Percentiles rank a stretch among this genome's conserved stretches.
Evolutionary conservation across 1,140 invertebrate genomes (phyloP).

Genomic region (Drosophila kurseongensis): DNA sequence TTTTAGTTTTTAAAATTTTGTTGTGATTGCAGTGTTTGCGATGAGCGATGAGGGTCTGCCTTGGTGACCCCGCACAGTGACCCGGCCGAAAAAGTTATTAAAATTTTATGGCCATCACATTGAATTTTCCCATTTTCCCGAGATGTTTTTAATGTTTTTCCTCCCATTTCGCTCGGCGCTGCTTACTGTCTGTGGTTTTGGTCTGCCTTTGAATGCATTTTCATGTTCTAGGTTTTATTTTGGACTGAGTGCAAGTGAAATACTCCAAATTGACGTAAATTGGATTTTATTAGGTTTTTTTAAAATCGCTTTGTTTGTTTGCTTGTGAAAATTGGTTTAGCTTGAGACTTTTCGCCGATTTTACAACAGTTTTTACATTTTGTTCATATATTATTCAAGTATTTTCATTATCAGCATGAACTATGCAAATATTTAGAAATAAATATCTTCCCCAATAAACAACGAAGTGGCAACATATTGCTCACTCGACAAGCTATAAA

Average conservation of each 20-base stretch:
- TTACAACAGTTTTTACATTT: constrained; percentile 5
- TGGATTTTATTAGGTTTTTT: constrained; percentile 25
- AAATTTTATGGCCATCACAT: constrained; percentile 64
- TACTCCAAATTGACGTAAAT: constrained; percentile 15
- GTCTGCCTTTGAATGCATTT: constrained; percentile 53
- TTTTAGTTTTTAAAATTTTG: constrained; percentile 60
- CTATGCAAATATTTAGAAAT: constrained; percentile 49
- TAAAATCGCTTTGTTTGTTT: background rate
- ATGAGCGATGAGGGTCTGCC: constrained; percentile 45
- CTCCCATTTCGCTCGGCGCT: background rate
- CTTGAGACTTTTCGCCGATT: background rate
- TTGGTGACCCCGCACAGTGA: constrained; percentile 48
- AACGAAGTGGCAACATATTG: constrained; percentile 59
- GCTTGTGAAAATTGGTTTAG: background rate
- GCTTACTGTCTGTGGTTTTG: constrained; percentile 18
- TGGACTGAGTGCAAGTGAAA: constrained; percentile 6
- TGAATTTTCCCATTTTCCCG: constrained; percentile 26
- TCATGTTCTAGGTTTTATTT: constrained; percentile 29
- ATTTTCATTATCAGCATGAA: background rate
- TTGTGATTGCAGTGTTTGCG: constrained; percentile 46
- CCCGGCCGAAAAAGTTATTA: constrained; percentile 62
- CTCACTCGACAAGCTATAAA: constrained; percentile 40
- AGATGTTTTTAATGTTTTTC: constrained; percentile 56
- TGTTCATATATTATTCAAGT: constrained; percentile 3
- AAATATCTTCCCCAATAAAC: constrained; percentile 45